Base-by-base conservation (phyloP, 2,113 vertebrate species). In the Empidonax alnorum region DNA sequence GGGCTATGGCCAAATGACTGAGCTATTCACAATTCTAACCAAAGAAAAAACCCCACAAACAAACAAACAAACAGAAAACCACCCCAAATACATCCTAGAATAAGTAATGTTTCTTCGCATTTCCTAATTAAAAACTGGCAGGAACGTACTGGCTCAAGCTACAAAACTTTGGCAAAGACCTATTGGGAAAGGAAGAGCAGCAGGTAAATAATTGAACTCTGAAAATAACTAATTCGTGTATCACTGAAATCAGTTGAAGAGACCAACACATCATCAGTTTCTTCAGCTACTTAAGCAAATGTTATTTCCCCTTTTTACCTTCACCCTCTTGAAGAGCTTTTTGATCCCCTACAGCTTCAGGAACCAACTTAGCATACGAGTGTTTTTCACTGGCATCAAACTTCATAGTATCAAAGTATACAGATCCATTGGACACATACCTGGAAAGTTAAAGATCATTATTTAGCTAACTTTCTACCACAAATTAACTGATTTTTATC, bases 311-410 rank as follows among this genome's bases (percentile, higher is more conserved):
- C 67, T 50, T 68, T 74, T 97, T 96, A 99, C 99, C 99, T 98
- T 99, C 99, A 91, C 99, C 99, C 74, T 99, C 99, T 42, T 99
- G 99, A 44, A 99, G 97, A 78, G 99, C 99, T 37, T 98, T 99
- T 95, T 99, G 99, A 82, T 99, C 99, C 8, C 99, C 99, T 3
- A 99, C 98, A 2, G 99, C 99, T 95, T 99, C 99, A 3, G 99
- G 99, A 47, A 99, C 99, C 96, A 99, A 97, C 87, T 99, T 99
- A 59, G 98, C 99, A 59, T 99, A 99, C 28, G 99, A 99, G 97
- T 99, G 99, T 41, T 97, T 96, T 44, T 98, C 97, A 67, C 97
- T 98, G 71, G 95, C 63, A 44, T 99, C 99, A 72, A 99, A 99
- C 97, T 98, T 99, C 5, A 95, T 86, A 1, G 99, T 99, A 94